Conservation (phyloP, 2,888 invertebrate species). For the Chymomyza fuscimana region DNA sequence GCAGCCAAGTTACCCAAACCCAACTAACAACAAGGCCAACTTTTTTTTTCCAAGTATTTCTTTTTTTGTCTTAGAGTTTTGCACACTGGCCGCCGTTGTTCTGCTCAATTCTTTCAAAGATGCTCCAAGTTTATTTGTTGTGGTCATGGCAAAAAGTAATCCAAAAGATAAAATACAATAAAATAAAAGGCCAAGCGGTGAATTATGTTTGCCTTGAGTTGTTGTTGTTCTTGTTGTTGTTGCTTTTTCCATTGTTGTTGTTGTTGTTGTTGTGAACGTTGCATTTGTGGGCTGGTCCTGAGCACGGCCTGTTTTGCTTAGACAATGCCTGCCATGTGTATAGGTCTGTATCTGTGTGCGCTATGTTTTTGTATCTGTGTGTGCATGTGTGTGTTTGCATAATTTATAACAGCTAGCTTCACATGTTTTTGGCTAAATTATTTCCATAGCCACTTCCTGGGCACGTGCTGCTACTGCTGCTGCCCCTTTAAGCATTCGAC, state of each 20-base stretch:
- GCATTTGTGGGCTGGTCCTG: conserved; percentile 58
- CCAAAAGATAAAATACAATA: conserved; percentile 72
- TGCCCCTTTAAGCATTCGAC: conserved; percentile 21
- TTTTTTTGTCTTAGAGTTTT: conserved; percentile 41
- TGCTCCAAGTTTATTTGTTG: conserved; percentile 69
- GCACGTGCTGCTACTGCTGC: conserved; percentile 48
- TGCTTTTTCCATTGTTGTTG: conserved; percentile 17
- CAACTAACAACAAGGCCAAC: not conserved
- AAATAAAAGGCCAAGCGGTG: conserved; percentile 70
- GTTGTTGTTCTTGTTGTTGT: conserved; percentile 24
- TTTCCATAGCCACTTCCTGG: conserved; percentile 46
- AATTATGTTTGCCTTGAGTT: conserved; percentile 52
- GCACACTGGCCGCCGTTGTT: conserved; percentile 17
- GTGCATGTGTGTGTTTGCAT: conserved; percentile 49
- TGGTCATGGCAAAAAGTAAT: conserved; percentile 72
- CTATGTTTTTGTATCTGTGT: conserved; percentile 30
- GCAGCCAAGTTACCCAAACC: conserved; percentile 1
- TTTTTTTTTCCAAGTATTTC: not conserved
- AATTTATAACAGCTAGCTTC: conserved; percentile 63
- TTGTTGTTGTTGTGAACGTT: conserved; percentile 22
- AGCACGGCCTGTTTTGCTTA: conserved; percentile 32
- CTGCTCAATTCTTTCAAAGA: conserved; percentile 50
- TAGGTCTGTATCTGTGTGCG: conserved; percentile 22
- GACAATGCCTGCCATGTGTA: conserved; percentile 61
- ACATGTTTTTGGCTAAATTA: conserved; percentile 70